phyloP scores from a whole-genome alignment of 2,888 invertebrate species.

The Trissoscelio sp. region DNA sequence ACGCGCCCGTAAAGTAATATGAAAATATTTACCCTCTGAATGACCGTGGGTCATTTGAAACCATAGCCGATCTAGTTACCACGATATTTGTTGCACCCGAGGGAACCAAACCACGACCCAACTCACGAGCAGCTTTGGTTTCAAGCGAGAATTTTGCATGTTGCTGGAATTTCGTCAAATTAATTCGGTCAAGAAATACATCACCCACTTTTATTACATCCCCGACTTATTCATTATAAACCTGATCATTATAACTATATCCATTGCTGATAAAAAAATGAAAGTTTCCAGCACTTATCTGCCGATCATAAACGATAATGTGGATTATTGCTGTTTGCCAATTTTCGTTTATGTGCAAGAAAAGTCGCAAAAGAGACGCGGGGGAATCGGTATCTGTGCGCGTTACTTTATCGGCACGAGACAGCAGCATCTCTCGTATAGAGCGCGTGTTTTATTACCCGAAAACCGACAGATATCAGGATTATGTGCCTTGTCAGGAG shows the following conservation, averaged over 20 bases:
- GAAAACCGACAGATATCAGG: constrained; percentile 86
- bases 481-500: constrained; percentile 78
- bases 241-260: constrained; percentile 6
- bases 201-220: constrained; percentile 10
- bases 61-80: constrained; percentile 80
- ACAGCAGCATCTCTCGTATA: constrained; percentile 76
- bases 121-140: constrained; percentile 75
- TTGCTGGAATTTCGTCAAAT: constrained; percentile 27
- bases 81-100: constrained; percentile 69
- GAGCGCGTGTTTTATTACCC: constrained; percentile 86
- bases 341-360: constrained; percentile 65
- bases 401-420: constrained; percentile 81
- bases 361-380: constrained; percentile 67
- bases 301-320: constrained; percentile 36
- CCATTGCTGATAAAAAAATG: background rate
- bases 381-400: constrained; percentile 80
- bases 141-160: constrained; percentile 61
- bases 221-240: constrained; percentile 19
- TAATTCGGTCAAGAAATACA: constrained; percentile 30
- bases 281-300: constrained; percentile 20
- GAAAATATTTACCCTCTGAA: constrained; percentile 82
- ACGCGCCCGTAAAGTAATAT: constrained; percentile 80
- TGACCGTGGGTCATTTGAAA: constrained; percentile 81
- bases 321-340: constrained; percentile 62
- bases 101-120: constrained; percentile 79